phyloP scores from a whole-genome alignment of 1,140 invertebrate species.

The Tribolium madens region DNA sequence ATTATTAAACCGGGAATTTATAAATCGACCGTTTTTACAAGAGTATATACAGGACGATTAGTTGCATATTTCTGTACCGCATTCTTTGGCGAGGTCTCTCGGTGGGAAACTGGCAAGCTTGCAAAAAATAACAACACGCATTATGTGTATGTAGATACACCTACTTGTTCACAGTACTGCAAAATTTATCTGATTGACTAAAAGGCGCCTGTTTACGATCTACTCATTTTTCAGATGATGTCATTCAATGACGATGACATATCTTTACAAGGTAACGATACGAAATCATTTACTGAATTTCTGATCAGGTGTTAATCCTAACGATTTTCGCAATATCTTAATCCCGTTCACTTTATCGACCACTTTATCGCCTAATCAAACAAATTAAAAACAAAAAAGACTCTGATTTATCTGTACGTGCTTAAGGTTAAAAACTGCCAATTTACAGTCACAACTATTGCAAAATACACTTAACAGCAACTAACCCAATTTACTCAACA shows the following conservation, averaged over 20 bases:
- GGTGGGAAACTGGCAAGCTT: slow-evolving; percentile 26
- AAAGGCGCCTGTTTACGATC: slow-evolving; percentile 19
- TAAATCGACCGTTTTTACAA: slow-evolving; percentile 22
- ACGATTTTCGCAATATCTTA: slow-evolving; percentile 36
- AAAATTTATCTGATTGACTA: slow-evolving; percentile 8
- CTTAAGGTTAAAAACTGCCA: slow-evolving; percentile 21
- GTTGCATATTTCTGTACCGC: slow-evolving; percentile 38
- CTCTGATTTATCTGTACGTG: slow-evolving; percentile 27
- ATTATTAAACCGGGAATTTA: slow-evolving; percentile 20
- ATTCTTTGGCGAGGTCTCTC: slow-evolving; percentile 37
- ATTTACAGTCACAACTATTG: slow-evolving; percentile 2
- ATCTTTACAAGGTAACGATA: slow-evolving; percentile 29
- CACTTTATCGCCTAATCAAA: slow-evolving; percentile 20
- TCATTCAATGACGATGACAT: slow-evolving; percentile 6
- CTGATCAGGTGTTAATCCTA: slow-evolving; percentile 30
- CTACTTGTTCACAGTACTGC: slow-evolving; percentile 16
- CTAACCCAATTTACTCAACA: not conserved
- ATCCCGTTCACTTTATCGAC: slow-evolving; percentile 31
- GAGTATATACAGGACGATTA: slow-evolving; percentile 19
- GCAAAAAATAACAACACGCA: slow-evolving; percentile 32
- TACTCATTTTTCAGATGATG: slow-evolving; percentile 25
- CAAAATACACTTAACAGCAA: not conserved
- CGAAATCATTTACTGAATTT: slow-evolving; percentile 31
- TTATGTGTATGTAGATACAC: slow-evolving; percentile 27
- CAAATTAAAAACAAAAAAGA: slow-evolving; percentile 37